Evolutionary conservation across 1,140 invertebrate species (phyloP).

Genomic region (Helicoverpa armigera): DNA sequence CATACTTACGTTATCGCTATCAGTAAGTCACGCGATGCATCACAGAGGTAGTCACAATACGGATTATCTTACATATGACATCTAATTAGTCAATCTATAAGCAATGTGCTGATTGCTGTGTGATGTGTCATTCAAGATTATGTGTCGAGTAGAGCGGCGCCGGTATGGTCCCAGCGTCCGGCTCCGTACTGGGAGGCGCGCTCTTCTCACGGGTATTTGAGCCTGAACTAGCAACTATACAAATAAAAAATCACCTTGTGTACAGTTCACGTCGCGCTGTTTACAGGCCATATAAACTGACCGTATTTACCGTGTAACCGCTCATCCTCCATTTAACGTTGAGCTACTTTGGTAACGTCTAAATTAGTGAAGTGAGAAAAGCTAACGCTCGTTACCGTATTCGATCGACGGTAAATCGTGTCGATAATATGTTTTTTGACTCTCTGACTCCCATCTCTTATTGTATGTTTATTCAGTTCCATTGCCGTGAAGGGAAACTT

Average conservation of each 20-base stretch:
- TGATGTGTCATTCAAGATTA: slow-evolving; percentile 76
- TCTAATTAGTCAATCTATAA: slow-evolving; percentile 67
- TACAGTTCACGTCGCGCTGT: slow-evolving; percentile 83
- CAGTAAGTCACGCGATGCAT: slow-evolving; percentile 22
- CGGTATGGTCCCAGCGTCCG: slow-evolving; percentile 46
- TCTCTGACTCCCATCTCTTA: slow-evolving; percentile 75
- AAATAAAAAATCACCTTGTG: slow-evolving; percentile 84
- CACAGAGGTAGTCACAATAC: slow-evolving; percentile 4
- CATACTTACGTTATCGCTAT: not conserved
- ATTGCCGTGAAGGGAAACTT: slow-evolving; percentile 75
- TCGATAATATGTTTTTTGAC: slow-evolving; percentile 81
- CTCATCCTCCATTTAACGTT: slow-evolving; percentile 80
- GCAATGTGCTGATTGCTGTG: slow-evolving; percentile 65
- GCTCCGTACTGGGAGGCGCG: slow-evolving; percentile 62
- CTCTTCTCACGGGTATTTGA: slow-evolving; percentile 84
- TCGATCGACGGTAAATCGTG: slow-evolving; percentile 79
- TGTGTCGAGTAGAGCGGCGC: slow-evolving; percentile 58
- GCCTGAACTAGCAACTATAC: slow-evolving; percentile 75
- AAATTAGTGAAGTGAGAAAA: slow-evolving; percentile 85
- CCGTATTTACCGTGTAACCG: slow-evolving; percentile 78
- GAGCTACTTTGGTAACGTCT: slow-evolving; percentile 84
- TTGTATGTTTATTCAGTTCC: slow-evolving; percentile 76
- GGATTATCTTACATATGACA: slow-evolving; percentile 44
- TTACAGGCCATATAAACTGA: slow-evolving; percentile 81
- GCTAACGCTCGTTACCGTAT: slow-evolving; percentile 79